Conservation (phyloP, 2,797 vertebrate genomes). For the Amazonetta brasiliensis region DNA sequence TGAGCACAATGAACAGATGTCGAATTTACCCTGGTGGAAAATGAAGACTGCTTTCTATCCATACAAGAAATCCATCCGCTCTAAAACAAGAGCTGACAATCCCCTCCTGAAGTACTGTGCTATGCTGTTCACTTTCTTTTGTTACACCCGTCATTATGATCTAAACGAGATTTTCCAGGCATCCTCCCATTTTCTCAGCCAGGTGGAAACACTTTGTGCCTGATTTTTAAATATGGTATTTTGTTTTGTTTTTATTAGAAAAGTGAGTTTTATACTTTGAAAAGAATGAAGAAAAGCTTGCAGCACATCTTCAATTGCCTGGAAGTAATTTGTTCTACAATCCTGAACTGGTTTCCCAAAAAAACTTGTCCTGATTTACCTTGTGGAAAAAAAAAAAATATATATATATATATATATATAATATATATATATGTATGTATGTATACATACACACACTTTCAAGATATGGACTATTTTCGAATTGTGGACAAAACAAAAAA, state of each 20-base stretch:
- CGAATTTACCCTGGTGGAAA: background rate
- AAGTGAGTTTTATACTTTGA: background rate
- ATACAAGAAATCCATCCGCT: background rate
- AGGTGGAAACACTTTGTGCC: background rate
- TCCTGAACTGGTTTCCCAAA: background rate
- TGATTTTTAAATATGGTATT: background rate
- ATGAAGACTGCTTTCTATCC: background rate
- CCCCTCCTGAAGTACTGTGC: background rate
- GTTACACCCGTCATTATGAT: background rate
- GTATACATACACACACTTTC: background rate
- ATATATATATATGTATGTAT: no score
- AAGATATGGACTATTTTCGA: background rate
- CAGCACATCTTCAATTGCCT: background rate
- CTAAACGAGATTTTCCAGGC: background rate
- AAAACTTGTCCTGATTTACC: background rate
- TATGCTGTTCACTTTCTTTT: background rate
- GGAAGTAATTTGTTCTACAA: background rate
- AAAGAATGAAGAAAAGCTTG: background rate
- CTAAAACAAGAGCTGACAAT: background rate
- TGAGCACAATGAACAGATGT: background rate
- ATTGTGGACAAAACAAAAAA: background rate
- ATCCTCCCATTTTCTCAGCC: background rate
- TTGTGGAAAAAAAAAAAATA: background rate
- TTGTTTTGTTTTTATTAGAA: background rate
- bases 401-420: no score